These are phyloP conservation scores for Tychaedon coryphoeus DNA, from an alignment of 2,113 vertebrate genomes.

Conservation along the genomic window DNA sequence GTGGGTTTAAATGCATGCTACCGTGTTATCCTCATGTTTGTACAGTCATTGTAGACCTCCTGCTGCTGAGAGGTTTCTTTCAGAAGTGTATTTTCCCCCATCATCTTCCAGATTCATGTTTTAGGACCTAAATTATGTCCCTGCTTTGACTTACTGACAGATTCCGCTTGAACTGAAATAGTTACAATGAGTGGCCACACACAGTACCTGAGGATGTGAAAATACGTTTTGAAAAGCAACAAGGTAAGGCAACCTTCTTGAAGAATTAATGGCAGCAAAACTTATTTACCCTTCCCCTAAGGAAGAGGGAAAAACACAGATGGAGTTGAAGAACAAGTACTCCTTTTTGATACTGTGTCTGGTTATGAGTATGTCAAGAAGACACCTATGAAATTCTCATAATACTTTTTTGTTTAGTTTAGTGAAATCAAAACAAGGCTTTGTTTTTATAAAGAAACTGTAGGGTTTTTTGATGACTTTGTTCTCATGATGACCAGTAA, in stretches of 20 bases:
- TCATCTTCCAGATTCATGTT: neutral
- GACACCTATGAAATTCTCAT: neutral
- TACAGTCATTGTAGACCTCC: neutral
- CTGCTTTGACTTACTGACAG: conserved; percentile 15
- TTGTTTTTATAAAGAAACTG: neutral
- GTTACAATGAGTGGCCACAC: conserved; percentile 68
- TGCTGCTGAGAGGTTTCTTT: neutral
- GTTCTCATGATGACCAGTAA: conserved; percentile 26
- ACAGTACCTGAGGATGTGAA: conserved; percentile 68
- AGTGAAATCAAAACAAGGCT: conserved; percentile 2
- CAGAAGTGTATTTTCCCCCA: neutral
- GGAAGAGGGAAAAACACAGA: conserved; percentile 33
- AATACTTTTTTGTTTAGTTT: neutral
- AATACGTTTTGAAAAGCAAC: conserved; percentile 65
- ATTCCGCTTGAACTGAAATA: conserved; percentile 69
- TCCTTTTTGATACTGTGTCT: neutral
- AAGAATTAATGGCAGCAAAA: conserved; percentile 64
- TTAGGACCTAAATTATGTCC: neutral
- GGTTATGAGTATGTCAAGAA: neutral
- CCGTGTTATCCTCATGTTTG: neutral
- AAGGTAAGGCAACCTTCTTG: conserved; percentile 62
- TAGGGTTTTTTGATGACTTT: conserved; percentile 25
- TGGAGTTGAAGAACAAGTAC: neutral
- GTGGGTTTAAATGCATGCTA: neutral
- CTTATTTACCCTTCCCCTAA: conserved; percentile 62